Evolutionary conservation across 2,113 vertebrate genomes (phyloP), one percentile per base, ranked within the genome.

Genomic region (Heterotis niloticus): DNA sequence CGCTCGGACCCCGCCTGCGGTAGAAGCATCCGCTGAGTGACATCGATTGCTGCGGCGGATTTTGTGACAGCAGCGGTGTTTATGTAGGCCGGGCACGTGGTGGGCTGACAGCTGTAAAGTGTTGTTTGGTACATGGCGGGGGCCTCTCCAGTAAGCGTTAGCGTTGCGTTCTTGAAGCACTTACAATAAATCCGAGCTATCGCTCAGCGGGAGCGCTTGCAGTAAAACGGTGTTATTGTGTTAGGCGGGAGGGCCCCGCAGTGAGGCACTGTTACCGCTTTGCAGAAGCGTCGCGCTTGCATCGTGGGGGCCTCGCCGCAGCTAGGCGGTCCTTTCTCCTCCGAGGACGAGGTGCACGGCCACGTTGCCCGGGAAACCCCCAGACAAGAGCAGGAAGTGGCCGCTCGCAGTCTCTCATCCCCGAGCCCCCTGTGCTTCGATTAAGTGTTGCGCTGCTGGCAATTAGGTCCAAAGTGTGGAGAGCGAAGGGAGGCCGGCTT

Each of bases 401-500:
- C 18, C 24, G 54, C 17, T 28, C 18, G 4, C 14, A 17, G 65
- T 69, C 65, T 69, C 76, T 78, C 76, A 66, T 78, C 64, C 86
- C 80, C 76, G 57, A 78, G 84, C 82, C 80, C 80, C 78, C 14
- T n/a, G 79, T 79, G 80, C 56, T 73, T 79, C 84, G 82, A 85
- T 88, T 84, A 86, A 86, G 82, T 83, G 81, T 86, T 82, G 82
- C 85, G 84, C 86, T 81, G 83, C 83, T 87, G 83, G 85, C 88
- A 87, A 88, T 88, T 87, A 89, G 82, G 84, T 83, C 81, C 81
- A 80, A 80, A 84, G 85, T 82, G 83, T 86, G 83, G 81, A 82
- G 84, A 86, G 86, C 86, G n/a, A 87, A 83, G 87, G 86, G 83
- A 86, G 69, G 82, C 85, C 88, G 85, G 81, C 86, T 87, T 89